Base-by-base conservation (phyloP, 1,140 invertebrate species). In the Orchesella cincta region DNA sequence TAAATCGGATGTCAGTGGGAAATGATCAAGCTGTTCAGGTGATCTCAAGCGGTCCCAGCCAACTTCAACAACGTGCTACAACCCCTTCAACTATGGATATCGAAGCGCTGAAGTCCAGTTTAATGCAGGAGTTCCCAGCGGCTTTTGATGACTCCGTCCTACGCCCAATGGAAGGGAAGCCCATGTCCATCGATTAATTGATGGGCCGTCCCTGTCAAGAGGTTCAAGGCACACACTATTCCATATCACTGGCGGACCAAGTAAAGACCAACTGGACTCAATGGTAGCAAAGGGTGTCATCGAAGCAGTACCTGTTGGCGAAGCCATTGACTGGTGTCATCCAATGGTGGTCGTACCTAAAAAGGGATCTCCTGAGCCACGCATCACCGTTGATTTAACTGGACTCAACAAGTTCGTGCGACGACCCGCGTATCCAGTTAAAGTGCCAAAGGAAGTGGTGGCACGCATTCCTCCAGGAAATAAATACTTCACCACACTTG, bases 301-400 rank as follows among this genome's bases (percentile, higher is more conserved):
- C 31, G 80, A 80, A 62, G 79, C 70, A 57, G 84, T 85, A 23
- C 80, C 82, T 33, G 29, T 67, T 14, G 26, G 62, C 3, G 79
- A 82, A 54, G 80, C 83, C 12, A 84, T 83, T 1, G 83, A 84
- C 28, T 80, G 79, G 79, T 78, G 76, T 75, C 51, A 73, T 34
- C 73, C 73, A 29, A 67, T 67, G 62, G 62, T 67, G 28, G 62
- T 67, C 12, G 31, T 67, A 5, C 62, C 62, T 33, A 67, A 67
- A 33, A 67, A 67, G 29, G 62, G 35, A 26, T 72, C 23, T 34
- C 3, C 39, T 2, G 74, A 78, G 29, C 34, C 78, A 26, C 36
- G 79, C 5, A 33, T 78, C 1, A 78, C 77, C 31, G 77, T 80
- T 26, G 80, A 81, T 36, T 26, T 76, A 1, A 80, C 76, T 18